Base-by-base conservation (phyloP, 1,140 invertebrate genomes). In the Zaprionus kolodkinae region DNA sequence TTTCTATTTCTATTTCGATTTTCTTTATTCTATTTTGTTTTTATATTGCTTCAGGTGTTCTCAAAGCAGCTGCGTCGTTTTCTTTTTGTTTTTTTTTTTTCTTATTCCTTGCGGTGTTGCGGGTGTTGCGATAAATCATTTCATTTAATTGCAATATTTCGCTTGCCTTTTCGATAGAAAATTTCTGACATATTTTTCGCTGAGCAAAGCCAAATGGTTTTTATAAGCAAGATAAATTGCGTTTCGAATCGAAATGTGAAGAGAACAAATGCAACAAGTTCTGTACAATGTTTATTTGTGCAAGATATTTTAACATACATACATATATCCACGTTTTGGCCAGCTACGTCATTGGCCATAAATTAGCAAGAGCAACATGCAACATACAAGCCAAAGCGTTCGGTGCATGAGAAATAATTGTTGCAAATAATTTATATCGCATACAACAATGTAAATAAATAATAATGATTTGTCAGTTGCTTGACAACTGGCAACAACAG, bases 71-170 rank as follows among this genome's bases (percentile, higher is more conserved):
- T 52, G 71, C 52, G 48, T 70, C 69, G 35, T 57, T 55, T 62
- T 70, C 71, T 63, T 36, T 35, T 27, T 3, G 17, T 38, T 45
- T 27, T 48, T 30, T 30, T 3, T 30, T 30, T 4, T 30, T 30
- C 3, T 30, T 21, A 30, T 30, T 30, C 27, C 27, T 30, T 27
- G 11, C 12, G 48, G 52, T 35, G 85, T 65, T 50, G 84, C 64
- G 72, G 85, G 85, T 72, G 84, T 85, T 63, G 38, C 38, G 59
- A 89, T 88, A 81, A 90, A 90, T 88, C 78, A 88, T 79, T 71
- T 71, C 52, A 74, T 84, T 88, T 88, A 85, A 85, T 88, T 89
- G 85, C 85, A 81, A 90, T 78, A 85, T 85, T 81, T 89, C 62
- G 21, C 52, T 76, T 50, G 81, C 63, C 6, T 30, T 30, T 69